A percentile compares a stretch with the other conserved stretches of the same genome.
These are phyloP conservation scores for Pollimyrus isidori DNA, from an alignment of 2,113 vertebrate species.

Conservation along the genomic window DNA sequence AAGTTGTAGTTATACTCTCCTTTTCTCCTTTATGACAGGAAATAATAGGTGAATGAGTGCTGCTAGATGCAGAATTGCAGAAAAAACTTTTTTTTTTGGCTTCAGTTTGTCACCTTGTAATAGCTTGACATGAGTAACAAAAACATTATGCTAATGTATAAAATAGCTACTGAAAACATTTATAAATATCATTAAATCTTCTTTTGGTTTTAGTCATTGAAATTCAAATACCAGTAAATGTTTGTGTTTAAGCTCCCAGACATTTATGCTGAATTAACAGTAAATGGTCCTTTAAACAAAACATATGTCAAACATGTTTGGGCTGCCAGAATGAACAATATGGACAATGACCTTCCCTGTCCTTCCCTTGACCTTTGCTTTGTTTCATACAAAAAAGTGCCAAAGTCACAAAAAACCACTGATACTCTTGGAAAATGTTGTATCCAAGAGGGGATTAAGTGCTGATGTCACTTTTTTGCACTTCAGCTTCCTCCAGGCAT, in stretches of 20 bases:
- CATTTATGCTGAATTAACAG: slow-evolving; percentile 45
- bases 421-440: slow-evolving; percentile 38
- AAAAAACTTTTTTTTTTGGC: background rate
- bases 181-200: background rate
- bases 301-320: slow-evolving; percentile 29
- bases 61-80: background rate
- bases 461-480: slow-evolving; percentile 57
- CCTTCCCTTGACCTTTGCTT: slow-evolving; percentile 20
- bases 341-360: slow-evolving; percentile 32
- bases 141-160: background rate
- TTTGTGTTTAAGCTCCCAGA: background rate
- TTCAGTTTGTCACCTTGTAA: background rate
- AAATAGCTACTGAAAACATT: background rate
- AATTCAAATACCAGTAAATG: background rate
- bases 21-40: background rate
- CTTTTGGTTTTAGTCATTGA: background rate
- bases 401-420: slow-evolving; percentile 25
- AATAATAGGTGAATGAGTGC: background rate
- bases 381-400: slow-evolving; percentile 19
- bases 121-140: background rate
- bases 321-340: slow-evolving; percentile 34
- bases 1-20: background rate
- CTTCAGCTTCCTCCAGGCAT: slow-evolving; percentile 52
- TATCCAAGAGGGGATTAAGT: slow-evolving; percentile 48
- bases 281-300: slow-evolving; percentile 29